Conservation (phyloP, 1,140 invertebrate genomes). For the Camponotus vicinus region DNA sequence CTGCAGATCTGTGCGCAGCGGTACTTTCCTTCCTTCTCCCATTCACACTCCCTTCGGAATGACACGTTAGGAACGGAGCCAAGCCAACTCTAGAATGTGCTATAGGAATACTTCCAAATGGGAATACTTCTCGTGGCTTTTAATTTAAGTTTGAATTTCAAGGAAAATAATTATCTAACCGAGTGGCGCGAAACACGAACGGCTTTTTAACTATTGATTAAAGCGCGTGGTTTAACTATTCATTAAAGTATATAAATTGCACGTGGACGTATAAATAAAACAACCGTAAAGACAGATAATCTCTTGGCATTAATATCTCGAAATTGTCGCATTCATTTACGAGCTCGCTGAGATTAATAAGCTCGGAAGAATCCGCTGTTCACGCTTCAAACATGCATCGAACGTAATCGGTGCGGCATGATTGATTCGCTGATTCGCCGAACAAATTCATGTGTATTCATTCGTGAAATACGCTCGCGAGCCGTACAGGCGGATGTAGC, state of each 20-base stretch:
- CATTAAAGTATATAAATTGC: not conserved
- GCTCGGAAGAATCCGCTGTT: conserved; percentile 33
- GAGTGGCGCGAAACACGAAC: conserved; percentile 14
- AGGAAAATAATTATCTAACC: conserved; percentile 54
- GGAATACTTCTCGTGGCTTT: conserved; percentile 56
- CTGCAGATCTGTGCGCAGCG: conserved; percentile 43
- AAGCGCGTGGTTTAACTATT: not conserved
- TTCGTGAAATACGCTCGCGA: conserved; percentile 53
- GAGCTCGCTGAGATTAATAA: not conserved
- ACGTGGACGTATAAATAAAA: no score
- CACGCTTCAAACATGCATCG: conserved; percentile 14
- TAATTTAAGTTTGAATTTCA: conserved; percentile 60
- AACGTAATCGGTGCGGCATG: conserved; percentile 54
- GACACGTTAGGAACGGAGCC: conserved; percentile 60
- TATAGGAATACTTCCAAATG: conserved; percentile 40
- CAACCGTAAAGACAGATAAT: no score
- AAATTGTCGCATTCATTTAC: not conserved
- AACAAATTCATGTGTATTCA: conserved; percentile 54
- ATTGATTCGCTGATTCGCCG: conserved; percentile 54
- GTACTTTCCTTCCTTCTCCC: conserved; percentile 41
- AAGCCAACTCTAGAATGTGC: conserved; percentile 40
- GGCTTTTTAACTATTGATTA: not conserved
- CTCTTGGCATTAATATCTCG: no score
- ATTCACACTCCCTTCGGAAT: conserved; percentile 62
- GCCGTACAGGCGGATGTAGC: conserved; percentile 30